Evolutionary conservation across 2,888 invertebrate genomes (phyloP), one percentile per base, ranked within the genome.

Genomic region (Anodontia alba): DNA sequence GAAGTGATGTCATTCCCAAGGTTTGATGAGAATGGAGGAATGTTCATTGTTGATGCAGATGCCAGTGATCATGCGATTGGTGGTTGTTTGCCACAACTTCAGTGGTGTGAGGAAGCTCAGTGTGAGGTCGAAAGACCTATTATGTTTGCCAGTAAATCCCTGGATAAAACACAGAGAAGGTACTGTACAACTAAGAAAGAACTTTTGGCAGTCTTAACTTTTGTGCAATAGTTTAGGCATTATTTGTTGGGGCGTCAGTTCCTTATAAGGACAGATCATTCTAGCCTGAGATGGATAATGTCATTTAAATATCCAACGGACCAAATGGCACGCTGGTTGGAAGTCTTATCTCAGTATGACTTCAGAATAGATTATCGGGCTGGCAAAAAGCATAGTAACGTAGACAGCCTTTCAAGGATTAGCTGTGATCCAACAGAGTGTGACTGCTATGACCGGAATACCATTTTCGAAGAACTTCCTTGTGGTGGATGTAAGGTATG

Each of bases 121-220:
- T 69, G 76, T 38, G 75, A 69, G 33, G 74, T 70, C 12, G 84
- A 84, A 42, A 51, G 49, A 8, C 73, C 76, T 17, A 72, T 83
- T 12, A 26, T 57, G 20, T 84, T 54, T 67, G 77, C 72, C 17
- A 82, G 82, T 72, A 79, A 80, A 26, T 77, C 82, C 8, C 26
- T 83, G 26, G 68, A 71, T 0, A 74, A 67, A 36, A 10, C 49
- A 10, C 74, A 84, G 46, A 57, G 78, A 7, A 38, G 51, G 7
- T 85, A 85, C 46, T 85, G 80, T 71, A 69, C 73, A 1, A 83
- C 83, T 10, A 73, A 69, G n/a, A 46, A 73, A 23, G 83, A 83
- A 51, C 66, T 83, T 2, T 51, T 83, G 33, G 81, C 83, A 8
- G 75, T 83, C 10, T 74, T 83, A 46, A 66, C 71, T 10, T 70